phyloP scores from a whole-genome alignment of 2,797 vertebrate genomes.

The Eptatretus atami region DNA sequence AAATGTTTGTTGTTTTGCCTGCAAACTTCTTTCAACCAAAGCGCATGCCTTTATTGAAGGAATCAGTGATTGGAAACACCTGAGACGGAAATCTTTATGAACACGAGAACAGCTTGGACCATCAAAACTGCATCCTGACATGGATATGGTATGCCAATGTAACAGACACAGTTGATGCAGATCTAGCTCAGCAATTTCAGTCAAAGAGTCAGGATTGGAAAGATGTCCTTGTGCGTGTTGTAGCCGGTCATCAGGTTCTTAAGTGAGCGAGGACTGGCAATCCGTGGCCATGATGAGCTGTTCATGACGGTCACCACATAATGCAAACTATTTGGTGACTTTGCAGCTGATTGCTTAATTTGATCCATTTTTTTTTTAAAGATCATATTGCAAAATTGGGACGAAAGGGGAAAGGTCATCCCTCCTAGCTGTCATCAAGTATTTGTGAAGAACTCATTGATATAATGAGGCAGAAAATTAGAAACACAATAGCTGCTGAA shows the following conservation, averaged over 20 bases:
- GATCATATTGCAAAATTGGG: not conserved
- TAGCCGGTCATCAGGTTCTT: not conserved
- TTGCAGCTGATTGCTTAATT: not conserved
- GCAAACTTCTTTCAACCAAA: too few relatives aligned
- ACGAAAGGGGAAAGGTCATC: not conserved
- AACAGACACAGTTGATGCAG: not conserved
- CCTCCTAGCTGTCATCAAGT: not conserved
- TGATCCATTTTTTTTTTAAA: not conserved
- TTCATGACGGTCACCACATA: not conserved
- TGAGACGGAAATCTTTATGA: not conserved
- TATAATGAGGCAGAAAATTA: constrained; percentile 2
- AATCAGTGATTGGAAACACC: too few relatives aligned
- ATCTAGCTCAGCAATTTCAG: not conserved
- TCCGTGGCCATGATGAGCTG: not conserved
- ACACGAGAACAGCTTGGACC: constrained; percentile 2
- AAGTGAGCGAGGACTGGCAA: not conserved
- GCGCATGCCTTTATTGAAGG: too few relatives aligned
- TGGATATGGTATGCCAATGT: not conserved
- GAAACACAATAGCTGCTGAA: not conserved
- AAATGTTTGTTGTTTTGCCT: too few relatives aligned
- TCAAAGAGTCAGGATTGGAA: not conserved
- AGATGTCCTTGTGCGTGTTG: not conserved
- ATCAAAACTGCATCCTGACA: not conserved
- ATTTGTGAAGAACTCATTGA: constrained; percentile 6
- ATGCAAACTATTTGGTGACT: not conserved